Percentiles rank a stretch among this genome's conserved stretches.
Evolutionary conservation across 2,888 invertebrate genomes (phyloP).

Genomic region (Mesorhabditis spiculigera): DNA sequence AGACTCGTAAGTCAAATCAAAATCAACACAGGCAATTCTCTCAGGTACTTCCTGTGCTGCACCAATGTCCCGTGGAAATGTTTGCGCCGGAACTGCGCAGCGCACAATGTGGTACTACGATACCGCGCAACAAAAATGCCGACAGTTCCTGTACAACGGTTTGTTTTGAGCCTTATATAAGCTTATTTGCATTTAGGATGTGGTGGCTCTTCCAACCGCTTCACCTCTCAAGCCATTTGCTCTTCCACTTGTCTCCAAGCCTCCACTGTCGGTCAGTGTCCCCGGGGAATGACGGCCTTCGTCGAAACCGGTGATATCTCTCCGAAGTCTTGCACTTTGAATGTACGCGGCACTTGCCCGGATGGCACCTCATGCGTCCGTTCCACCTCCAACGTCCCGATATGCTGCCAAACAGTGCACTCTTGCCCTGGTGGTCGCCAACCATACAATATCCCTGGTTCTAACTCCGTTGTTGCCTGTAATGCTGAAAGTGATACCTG

Average conservation of each 20-base stretch:
- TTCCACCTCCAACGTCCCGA: constrained; percentile 45
- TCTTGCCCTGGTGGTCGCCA: constrained; percentile 46
- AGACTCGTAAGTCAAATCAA: constrained; percentile 15
- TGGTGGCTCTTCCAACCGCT: constrained; percentile 52
- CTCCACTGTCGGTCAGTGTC: constrained; percentile 46
- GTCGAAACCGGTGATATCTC: constrained; percentile 32
- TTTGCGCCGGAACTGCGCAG: constrained; percentile 42
- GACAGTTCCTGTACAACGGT: constrained; percentile 52
- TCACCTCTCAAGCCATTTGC: constrained; percentile 46
- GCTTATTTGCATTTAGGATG: constrained; percentile 31
- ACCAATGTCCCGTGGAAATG: constrained; percentile 35
- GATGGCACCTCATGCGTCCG: constrained; percentile 49
- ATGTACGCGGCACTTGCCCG: constrained; percentile 46
- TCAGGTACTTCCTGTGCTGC: constrained; percentile 47
- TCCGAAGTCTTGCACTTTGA: constrained; percentile 42
- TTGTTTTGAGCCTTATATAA: not conserved
- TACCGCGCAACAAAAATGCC: constrained; percentile 40
- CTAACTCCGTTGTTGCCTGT: constrained; percentile 55
- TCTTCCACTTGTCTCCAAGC: constrained; percentile 42
- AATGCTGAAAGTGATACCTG: constrained; percentile 51
- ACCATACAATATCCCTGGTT: constrained; percentile 54
- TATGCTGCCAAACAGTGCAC: constrained; percentile 50
- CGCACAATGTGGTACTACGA: constrained; percentile 52
- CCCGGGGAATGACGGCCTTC: constrained; percentile 51
- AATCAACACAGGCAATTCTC: not conserved